A percentile compares a stretch with the other conserved stretches of the same genome.
Conservation (phyloP, 2,113 vertebrate species). For the Ariopsis seemanni region DNA sequence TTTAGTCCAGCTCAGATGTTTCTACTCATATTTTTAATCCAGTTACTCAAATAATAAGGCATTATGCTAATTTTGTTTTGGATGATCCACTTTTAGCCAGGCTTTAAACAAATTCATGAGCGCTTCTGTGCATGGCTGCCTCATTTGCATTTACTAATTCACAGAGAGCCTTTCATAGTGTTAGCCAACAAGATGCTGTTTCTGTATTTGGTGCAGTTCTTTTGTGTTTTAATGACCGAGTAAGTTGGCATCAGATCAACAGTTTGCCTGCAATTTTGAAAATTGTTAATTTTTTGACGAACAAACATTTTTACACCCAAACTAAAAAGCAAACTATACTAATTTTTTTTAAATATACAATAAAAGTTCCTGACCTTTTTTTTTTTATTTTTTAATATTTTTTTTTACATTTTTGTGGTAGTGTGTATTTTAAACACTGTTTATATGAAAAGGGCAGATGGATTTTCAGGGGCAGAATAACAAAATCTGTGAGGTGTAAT, state of each 20-base stretch:
- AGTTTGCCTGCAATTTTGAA: not conserved
- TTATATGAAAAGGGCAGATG: constrained; percentile 14
- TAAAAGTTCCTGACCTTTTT: not conserved
- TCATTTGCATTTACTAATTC: not conserved
- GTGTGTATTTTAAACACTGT: constrained; percentile 5
- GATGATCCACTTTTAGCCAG: constrained; percentile 4
- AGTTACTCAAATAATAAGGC: not conserved
- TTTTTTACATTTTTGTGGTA: not conserved
- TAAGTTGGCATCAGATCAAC: not conserved
- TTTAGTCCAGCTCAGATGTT: not conserved
- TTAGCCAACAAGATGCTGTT: not conserved
- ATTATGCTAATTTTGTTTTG: constrained; percentile 8
- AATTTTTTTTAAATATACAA: not conserved
- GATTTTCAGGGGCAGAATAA: constrained; percentile 28
- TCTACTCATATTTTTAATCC: not conserved
- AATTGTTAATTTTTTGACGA: not conserved
- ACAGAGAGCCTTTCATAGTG: constrained; percentile 8
- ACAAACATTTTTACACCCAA: not conserved
- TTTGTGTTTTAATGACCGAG: constrained; percentile 1
- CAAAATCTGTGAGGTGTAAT: constrained; percentile 34
- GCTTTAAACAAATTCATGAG: not conserved
- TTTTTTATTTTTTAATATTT: not conserved
- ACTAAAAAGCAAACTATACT: not conserved
- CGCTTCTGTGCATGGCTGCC: not conserved
- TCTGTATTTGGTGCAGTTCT: not conserved